A percentile compares a stretch with the other conserved stretches of the same genome.
These are phyloP conservation scores for Lottia gigantea DNA, from an alignment of 2,888 invertebrate species.

Conservation along the genomic window DNA sequence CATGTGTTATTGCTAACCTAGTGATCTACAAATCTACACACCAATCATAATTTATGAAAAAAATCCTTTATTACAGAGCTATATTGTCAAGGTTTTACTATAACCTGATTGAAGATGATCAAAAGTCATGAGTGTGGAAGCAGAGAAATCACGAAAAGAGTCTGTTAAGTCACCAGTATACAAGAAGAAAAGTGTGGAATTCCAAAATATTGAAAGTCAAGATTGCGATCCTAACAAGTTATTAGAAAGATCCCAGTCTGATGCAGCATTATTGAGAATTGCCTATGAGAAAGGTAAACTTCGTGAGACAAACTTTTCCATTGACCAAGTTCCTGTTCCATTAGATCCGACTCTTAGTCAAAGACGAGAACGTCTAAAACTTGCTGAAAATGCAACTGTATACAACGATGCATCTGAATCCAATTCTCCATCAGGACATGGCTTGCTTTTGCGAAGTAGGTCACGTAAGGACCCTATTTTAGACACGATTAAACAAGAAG, in stretches of 20 bases:
- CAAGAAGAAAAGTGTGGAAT: no score
- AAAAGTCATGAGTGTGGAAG: no score
- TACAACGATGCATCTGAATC: conserved; percentile 66
- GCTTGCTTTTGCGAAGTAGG: conserved; percentile 18
- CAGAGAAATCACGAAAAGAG: no score
- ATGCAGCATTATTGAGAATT: conserved; percentile 42
- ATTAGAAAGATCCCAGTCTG: conserved; percentile 64
- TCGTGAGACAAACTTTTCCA: not conserved
- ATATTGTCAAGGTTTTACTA: no score
- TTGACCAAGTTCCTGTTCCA: not conserved
- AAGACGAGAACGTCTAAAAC: conserved; percentile 34
- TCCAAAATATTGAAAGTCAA: not conserved
- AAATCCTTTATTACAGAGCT: no score
- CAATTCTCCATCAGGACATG: conserved; percentile 24
- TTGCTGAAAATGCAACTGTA: conserved; percentile 64
- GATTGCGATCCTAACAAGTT: conserved; percentile 45
- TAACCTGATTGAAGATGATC: no score
- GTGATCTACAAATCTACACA: no score
- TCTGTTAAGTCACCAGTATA: no score
- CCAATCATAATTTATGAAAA: no score
- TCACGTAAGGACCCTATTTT: conserved; percentile 7
- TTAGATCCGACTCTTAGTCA: conserved; percentile 14
- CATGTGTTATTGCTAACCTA: no score
- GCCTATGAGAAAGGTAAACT: conserved; percentile 9
- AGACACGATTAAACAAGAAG: conserved; percentile 9